Percentiles rank a stretch among this genome's conserved stretches.
phyloP scores from a whole-genome alignment of 64 coral and sea anemone genomes.

The Porites lutea region DNA sequence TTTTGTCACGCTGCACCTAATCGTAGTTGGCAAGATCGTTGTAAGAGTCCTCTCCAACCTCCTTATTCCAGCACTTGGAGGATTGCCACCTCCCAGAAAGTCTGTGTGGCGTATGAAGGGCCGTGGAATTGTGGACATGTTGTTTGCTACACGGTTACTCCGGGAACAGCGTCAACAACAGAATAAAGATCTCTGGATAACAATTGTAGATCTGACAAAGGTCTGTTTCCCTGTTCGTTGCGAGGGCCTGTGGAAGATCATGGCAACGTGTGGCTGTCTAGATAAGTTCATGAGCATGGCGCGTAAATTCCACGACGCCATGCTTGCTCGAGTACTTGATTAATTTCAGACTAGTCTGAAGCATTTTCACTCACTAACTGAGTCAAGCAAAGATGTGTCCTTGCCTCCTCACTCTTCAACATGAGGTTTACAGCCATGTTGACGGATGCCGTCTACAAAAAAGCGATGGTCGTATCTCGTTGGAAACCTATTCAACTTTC shows the following conservation, averaged over 20 bases:
- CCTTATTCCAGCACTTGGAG: neutral
- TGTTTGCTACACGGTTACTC: neutral
- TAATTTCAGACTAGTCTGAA: neutral
- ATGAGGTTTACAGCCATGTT: constrained; percentile 15
- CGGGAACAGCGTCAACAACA: constrained; percentile 31
- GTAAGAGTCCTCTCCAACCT: constrained; percentile 8
- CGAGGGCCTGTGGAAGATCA: neutral
- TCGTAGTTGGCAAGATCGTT: constrained; percentile 7
- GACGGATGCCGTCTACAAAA: neutral
- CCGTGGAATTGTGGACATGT: constrained; percentile 2
- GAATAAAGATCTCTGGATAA: neutral
- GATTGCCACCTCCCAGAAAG: neutral
- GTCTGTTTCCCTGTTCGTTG: constrained; percentile 22
- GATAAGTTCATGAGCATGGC: neutral
- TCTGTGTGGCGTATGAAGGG: constrained; percentile 11
- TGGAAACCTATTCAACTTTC: neutral
- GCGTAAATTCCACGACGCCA: constrained; percentile 23
- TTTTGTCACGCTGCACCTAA: neutral
- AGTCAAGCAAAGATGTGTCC: constrained; percentile 15
- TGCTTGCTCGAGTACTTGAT: constrained; percentile 4
- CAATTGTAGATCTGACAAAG: constrained; percentile 17
- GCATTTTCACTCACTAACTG: neutral
- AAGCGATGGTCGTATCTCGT: neutral
- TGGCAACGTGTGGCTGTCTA: constrained; percentile 11
- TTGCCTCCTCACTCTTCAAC: neutral